phyloP scores from a whole-genome alignment of 2,888 invertebrate species.

The Biston stratarius region DNA sequence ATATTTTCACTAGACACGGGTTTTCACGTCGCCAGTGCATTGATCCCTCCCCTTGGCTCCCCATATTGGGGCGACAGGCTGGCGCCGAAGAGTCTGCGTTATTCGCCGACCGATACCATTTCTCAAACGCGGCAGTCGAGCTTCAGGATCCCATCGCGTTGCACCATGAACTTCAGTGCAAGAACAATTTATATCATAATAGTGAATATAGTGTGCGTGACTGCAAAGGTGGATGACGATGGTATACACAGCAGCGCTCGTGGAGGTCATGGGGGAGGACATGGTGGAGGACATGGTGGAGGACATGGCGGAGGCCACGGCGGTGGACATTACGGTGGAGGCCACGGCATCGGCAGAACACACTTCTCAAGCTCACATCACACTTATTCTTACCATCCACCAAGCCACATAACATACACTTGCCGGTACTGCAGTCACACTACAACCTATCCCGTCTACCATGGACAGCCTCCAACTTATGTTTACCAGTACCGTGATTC shows the following conservation, averaged over 20 bases:
- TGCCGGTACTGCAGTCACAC: conserved; percentile 69
- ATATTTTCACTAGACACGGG: conserved; percentile 19
- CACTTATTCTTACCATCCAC: conserved; percentile 76
- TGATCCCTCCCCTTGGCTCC: conserved; percentile 37
- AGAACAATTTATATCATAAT: conserved; percentile 50
- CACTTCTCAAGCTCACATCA: conserved; percentile 69
- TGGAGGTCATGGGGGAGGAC: conserved; percentile 25
- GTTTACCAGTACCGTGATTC: conserved; percentile 75
- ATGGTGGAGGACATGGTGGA: conserved; percentile 57
- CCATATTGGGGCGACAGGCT: conserved; percentile 59
- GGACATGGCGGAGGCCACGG: conserved; percentile 54
- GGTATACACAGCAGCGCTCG: conserved; percentile 17
- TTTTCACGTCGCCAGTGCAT: conserved; percentile 24
- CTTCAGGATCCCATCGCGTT: conserved; percentile 66
- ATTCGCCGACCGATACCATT: conserved; percentile 66
- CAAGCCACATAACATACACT: conserved; percentile 67
- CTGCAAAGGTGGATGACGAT: conserved; percentile 53
- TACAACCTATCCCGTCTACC: conserved; percentile 74
- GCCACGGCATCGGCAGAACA: conserved; percentile 55
- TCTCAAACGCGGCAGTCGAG: conserved; percentile 70
- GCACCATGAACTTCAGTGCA: conserved; percentile 66
- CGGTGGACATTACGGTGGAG: conserved; percentile 51
- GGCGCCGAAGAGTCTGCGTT: conserved; percentile 73
- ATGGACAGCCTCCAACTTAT: conserved; percentile 71
- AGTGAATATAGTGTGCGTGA: conserved; percentile 48